These are phyloP conservation scores for Exephanes ischioxanthus DNA, from an alignment of 2,888 invertebrate species.

Conservation along the genomic window DNA sequence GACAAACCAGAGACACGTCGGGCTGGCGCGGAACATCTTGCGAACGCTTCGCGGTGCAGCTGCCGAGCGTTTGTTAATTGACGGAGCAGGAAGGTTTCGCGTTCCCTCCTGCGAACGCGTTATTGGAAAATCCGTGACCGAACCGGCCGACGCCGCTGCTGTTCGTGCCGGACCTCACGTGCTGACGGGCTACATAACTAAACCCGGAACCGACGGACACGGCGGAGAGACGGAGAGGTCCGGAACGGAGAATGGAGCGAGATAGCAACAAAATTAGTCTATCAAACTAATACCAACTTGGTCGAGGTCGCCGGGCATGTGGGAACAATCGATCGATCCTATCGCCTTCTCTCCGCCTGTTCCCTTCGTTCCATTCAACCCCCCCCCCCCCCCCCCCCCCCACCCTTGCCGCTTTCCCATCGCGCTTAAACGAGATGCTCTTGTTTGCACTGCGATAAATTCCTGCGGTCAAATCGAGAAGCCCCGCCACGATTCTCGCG, in stretches of 20 bases:
- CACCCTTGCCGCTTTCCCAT: not conserved
- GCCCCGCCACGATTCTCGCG: not conserved
- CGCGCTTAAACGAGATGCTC: slow-evolving; percentile 17
- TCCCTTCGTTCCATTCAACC: slow-evolving; percentile 2
- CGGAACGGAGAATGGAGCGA: not conserved
- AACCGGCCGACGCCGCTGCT: not conserved
- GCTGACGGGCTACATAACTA: slow-evolving; percentile 8
- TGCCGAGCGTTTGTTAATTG: slow-evolving; percentile 38
- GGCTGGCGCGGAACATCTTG: not conserved
- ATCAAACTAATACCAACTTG: slow-evolving; percentile 65
- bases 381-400: not conserved
- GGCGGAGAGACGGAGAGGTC: not conserved
- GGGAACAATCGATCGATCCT: slow-evolving; percentile 41
- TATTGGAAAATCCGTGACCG: slow-evolving; percentile 41
- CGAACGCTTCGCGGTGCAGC: slow-evolving; percentile 30
- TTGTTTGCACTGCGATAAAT: slow-evolving; percentile 23
- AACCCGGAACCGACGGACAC: not conserved
- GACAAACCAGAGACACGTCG: slow-evolving; percentile 14
- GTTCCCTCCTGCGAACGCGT: not conserved
- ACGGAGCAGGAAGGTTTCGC: not conserved
- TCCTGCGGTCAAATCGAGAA: slow-evolving; percentile 16
- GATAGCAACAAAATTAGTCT: slow-evolving; percentile 50
- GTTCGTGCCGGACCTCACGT: not conserved
- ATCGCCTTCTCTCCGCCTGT: not conserved
- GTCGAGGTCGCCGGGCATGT: slow-evolving; percentile 32